Evolutionary conservation across 2,797 vertebrate genomes (phyloP), one percentile per base, ranked within the genome.

Genomic region (Euphonia xanthogaster): DNA sequence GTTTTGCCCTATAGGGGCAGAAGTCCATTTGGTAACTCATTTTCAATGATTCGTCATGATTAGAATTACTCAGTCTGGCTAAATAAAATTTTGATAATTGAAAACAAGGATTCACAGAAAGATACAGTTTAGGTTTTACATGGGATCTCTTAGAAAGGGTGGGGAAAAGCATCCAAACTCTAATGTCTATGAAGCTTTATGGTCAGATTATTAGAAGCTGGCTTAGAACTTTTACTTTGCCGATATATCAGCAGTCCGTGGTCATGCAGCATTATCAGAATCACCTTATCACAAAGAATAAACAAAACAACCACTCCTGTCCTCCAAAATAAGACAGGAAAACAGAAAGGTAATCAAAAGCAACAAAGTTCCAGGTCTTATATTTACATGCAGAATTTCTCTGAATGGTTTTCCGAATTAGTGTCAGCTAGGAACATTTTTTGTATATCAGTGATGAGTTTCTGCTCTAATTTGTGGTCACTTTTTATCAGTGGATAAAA

Each of bases 191-290:
- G 39, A 13, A 45, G 16, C 16, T 67, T 16, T 39, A 20, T 30
- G 23, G 6, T 39, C 62, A 39, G n/a, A 51, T 28, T 37, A 39
- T 53, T 53, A 60, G n/a, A 60, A 10, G 4, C 11, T 76, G 8
- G 3, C 1, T 39, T 39, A 44, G 23, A 60, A 68, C 25, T 45
- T 68, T 37, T 17, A 21, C 39, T 53, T 60, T 12, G 4, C 53
- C 1, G 1, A 14, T 33, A 14, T 22, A 53, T 21, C 54, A 61
- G 16, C 16, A 25, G 5, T 67, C 20, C 0, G 0, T 68, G 33
- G 20, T 39, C 20, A 45, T 24, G 24, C 13, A 45, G 20, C 39
- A 12, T 39, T 68, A 47, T 21, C 20, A 61, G n/a, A 33, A 68
- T 21, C 20, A 53, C 7, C n/a, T 68, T 53, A 18, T 25, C 28